Base-by-base conservation (phyloP, 2,113 vertebrate genomes). In the Cnemophilus loriae region DNA sequence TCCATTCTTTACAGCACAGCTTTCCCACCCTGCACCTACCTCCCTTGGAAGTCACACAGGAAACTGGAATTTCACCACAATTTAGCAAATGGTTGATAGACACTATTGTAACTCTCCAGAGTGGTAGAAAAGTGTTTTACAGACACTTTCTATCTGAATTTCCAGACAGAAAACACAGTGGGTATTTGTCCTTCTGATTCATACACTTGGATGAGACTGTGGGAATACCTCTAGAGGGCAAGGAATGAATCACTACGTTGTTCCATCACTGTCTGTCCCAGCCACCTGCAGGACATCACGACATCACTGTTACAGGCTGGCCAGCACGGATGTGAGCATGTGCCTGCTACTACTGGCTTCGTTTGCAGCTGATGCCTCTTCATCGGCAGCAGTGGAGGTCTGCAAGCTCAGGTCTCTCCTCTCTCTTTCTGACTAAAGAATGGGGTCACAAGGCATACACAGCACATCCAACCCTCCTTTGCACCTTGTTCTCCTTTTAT, bases 271-370 rank as follows among this genome's bases (percentile, higher is more conserved):
- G 42, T 53, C 23, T 41, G 27, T 71, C 41, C n/a, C 41, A 60
- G 39, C 41, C 83, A 91, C 46, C 87, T 95, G 95, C 77, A 89
- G 74, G 41, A 84, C 65, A 90, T 22, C 52, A 3, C 0, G 1
- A 42, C 2, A 2, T 33, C 5, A 0, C 17, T 5, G 4, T 35
- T 23, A 16, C 35, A 35, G 52, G 50, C 49, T 80, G 42, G n/a
- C 53, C 4, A 5, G 30, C n/a, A 44, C 1, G 0, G 2, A 33
- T 21, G 49, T 20, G 18, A 49, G 30, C 2, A 1, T 1, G 0
- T 35, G 64, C 35, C 19, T 59, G 30, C 16, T 44, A 24, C n/a
- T 24, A 9, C 13, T 0, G 0, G 4, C 17, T 65, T 32, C 2
- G 13, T 52, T 53, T 67, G 44, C 57, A 44, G 24, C 30, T 79